These are phyloP conservation scores for Lethenteron reissneri DNA, from an alignment of 2,113 vertebrate genomes.

Conservation along the genomic window DNA sequence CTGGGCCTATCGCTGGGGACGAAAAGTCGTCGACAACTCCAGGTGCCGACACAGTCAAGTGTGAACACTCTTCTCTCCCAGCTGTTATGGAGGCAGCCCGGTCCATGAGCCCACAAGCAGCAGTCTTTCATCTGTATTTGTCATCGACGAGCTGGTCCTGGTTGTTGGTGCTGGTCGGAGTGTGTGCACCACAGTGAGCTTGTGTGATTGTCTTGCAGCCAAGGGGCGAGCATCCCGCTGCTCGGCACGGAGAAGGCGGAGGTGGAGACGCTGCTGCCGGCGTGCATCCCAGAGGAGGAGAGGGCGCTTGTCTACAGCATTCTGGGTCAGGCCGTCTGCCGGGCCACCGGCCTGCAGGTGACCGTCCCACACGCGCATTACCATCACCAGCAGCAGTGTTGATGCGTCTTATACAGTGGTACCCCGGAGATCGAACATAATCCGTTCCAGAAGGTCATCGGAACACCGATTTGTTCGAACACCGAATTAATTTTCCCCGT, in stretches of 20 bases:
- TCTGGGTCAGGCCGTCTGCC: conserved; percentile 83
- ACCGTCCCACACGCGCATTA: conserved; percentile 9
- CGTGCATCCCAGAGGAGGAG: conserved; percentile 52
- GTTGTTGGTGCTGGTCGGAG: no score
- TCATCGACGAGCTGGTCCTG: no score
- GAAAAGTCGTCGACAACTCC: conserved; percentile 92
- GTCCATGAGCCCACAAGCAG: no score
- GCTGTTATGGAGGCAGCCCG: no score
- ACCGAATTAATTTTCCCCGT: no score
- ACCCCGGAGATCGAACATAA: no score
- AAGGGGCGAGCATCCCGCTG: conserved; percentile 79
- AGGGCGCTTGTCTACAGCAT: conserved; percentile 73
- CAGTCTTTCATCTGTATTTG: no score
- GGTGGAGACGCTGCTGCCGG: conserved; percentile 68
- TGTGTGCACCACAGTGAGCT: no score
- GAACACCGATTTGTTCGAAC: no score
- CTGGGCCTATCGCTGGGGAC: conserved; percentile 93
- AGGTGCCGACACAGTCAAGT: conserved; percentile 27
- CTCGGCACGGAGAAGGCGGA: conserved; percentile 68
- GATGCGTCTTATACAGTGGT: background rate
- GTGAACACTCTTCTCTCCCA: no score
- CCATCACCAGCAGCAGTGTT: background rate
- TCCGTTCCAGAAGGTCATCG: no score
- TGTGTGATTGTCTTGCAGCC: conserved; percentile 27
- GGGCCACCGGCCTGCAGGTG: conserved; percentile 86